Conservation (phyloP, 64 coral and sea anemone species). For the Exaiptasia diaphana region DNA sequence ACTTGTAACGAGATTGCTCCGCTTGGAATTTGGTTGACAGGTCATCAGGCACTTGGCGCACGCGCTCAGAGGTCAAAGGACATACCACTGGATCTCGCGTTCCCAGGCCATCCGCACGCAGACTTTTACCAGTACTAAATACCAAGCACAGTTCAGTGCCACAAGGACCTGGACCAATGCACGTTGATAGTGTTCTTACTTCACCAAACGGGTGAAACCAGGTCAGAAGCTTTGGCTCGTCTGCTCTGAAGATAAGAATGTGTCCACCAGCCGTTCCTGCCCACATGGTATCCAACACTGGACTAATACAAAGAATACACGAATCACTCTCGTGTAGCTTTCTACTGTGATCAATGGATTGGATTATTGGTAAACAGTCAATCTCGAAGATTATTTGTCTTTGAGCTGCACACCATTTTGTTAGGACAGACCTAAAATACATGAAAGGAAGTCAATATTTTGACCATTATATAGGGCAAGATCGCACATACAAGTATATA, state of each 20-base stretch:
- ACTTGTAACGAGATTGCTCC: background rate
- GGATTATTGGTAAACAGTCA: constrained; percentile 56
- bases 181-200: constrained; percentile 68
- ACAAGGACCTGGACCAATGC: constrained; percentile 67
- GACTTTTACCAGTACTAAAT: constrained; percentile 74
- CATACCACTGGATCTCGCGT: constrained; percentile 58
- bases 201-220: constrained; percentile 88
- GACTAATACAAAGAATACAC: constrained; percentile 68
- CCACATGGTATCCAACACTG: constrained; percentile 81
- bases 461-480: too few relatives aligned
- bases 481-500: too few relatives aligned
- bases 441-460: background rate
- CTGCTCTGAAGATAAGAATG: constrained; percentile 71
- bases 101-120: constrained; percentile 56
- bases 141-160: constrained; percentile 78
- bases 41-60: constrained; percentile 37
- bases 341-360: background rate
- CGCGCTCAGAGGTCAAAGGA: constrained; percentile 61
- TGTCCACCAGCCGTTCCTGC: constrained; percentile 74
- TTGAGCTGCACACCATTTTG: constrained; percentile 62
- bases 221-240: constrained; percentile 54
- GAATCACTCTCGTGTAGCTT: constrained; percentile 18
- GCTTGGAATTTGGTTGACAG: background rate
- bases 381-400: constrained; percentile 58
- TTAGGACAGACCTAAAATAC: constrained; percentile 52